phyloP scores from a whole-genome alignment of 2,113 vertebrate species.

The Camelus bactrianus region DNA sequence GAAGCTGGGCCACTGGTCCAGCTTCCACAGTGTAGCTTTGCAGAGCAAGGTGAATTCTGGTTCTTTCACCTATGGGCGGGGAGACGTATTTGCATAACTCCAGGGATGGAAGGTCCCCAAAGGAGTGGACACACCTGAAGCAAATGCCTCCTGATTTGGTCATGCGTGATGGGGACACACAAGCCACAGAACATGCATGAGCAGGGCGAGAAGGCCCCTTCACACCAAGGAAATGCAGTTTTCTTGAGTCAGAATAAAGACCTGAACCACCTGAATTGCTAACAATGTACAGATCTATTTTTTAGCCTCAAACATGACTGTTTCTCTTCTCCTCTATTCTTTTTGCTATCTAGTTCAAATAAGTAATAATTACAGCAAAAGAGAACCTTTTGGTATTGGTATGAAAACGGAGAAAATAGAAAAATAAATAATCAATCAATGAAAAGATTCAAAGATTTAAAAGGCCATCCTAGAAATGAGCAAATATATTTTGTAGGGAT shows the following conservation, averaged over 20 bases:
- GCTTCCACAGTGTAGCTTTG: neutral
- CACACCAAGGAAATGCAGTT: neutral
- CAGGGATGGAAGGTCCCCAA: neutral
- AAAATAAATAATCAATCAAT: conserved; percentile 31
- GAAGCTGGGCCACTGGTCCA: neutral
- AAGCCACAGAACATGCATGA: neutral
- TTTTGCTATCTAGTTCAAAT: conserved; percentile 24
- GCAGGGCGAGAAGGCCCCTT: neutral
- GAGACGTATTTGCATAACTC: neutral
- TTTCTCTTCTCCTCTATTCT: neutral
- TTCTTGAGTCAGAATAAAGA: neutral
- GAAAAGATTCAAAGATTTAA: conserved; percentile 23
- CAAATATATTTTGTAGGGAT: neutral
- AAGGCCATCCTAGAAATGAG: neutral
- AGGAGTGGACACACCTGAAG: neutral
- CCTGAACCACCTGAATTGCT: neutral
- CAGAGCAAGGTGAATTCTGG: neutral
- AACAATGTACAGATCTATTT: neutral
- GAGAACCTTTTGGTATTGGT: neutral
- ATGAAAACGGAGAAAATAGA: neutral
- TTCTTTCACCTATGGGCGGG: neutral
- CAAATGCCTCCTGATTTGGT: neutral
- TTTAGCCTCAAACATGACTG: conserved; percentile 7
- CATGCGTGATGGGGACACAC: neutral
- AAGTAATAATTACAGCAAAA: neutral